Base-by-base conservation (phyloP, 1,140 invertebrate genomes). In the Bacillus rossius region DNA sequence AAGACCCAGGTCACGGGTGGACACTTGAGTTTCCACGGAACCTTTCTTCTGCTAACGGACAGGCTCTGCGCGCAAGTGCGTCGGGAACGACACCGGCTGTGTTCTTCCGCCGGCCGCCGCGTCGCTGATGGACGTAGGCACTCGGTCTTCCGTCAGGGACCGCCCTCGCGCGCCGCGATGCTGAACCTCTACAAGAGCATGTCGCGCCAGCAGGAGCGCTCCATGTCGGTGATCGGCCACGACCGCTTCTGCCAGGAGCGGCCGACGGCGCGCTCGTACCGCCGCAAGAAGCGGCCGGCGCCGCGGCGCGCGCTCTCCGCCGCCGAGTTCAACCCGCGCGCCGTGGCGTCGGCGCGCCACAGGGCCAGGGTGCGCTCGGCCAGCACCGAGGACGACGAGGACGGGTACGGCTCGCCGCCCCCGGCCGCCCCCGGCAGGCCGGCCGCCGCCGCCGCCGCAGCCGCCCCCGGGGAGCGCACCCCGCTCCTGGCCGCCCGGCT, bases 111-210 rank as follows among this genome's bases (percentile, higher is more conserved):
- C n/a, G n/a, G n/a, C n/a, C n/a, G n/a, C n/a, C n/a, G n/a, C n/a
- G n/a, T n/a, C n/a, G n/a, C n/a, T n/a, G n/a, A n/a, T n/a, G n/a
- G n/a, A n/a, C n/a, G n/a, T n/a, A n/a, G n/a, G n/a, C n/a, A n/a
- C n/a, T n/a, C n/a, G n/a, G n/a, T n/a, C n/a, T n/a, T n/a, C n/a
- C n/a, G n/a, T n/a, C n/a, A n/a, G n/a, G n/a, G n/a, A n/a, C n/a
- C n/a, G n/a, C n/a, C 43, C 50, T 22, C 10, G 42, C 2, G 8
- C 5, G n/a, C 34, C 43, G 49, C 19, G 34, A 89, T 90, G 86
- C 87, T 90, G 64, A 89, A 88, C 64, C 74, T 89, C 19, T 89
- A 89, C 69, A 85, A 88, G 66, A 84, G 79, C 54, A 81, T 88
- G 64, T 84, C 83, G 61, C 79, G 83, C 62, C 78, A 79, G 43